A percentile compares a stretch with the other conserved stretches of the same genome.
Evolutionary conservation across 1,140 invertebrate genomes (phyloP).

Genomic region (Samia ricini): DNA sequence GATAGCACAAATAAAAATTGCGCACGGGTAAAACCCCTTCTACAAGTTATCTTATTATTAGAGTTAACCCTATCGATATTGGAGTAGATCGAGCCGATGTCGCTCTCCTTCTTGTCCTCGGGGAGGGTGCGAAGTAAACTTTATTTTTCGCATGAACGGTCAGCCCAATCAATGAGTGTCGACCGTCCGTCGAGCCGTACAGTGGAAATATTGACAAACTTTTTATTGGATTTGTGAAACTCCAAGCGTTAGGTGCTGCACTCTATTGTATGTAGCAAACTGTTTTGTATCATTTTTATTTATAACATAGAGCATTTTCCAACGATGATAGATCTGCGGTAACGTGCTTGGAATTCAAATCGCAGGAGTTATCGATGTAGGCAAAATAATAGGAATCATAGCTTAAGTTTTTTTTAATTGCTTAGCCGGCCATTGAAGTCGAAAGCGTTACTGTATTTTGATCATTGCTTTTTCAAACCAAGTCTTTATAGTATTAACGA

Average conservation of each 20-base stretch:
- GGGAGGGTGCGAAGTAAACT: constrained; percentile 20
- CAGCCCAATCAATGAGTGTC: constrained; percentile 43
- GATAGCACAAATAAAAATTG: background rate
- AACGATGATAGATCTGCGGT: background rate
- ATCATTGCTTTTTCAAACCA: too few species aligned
- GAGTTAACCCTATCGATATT: background rate
- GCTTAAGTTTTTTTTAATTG: too few species aligned
- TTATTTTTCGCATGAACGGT: constrained; percentile 36
- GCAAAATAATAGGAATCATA: too few species aligned
- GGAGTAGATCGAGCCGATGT: background rate
- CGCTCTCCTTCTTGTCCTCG: background rate
- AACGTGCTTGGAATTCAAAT: too few species aligned
- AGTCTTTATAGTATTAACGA: too few species aligned
- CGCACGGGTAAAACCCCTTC: background rate
- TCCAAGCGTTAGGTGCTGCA: constrained; percentile 4
- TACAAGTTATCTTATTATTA: background rate
- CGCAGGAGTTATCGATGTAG: too few species aligned
- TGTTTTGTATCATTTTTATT: background rate
- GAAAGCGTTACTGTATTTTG: too few species aligned
- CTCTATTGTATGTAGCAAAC: background rate
- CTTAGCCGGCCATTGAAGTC: too few species aligned
- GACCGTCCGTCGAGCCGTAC: constrained; percentile 22
- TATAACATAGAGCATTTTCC: background rate
- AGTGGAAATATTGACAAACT: constrained; percentile 50
- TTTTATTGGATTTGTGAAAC: constrained; percentile 40